A percentile compares a stretch with the other conserved stretches of the same genome.
These are phyloP conservation scores for Spilosoma lubricipeda DNA, from an alignment of 2,888 invertebrate genomes.

Conservation along the genomic window DNA sequence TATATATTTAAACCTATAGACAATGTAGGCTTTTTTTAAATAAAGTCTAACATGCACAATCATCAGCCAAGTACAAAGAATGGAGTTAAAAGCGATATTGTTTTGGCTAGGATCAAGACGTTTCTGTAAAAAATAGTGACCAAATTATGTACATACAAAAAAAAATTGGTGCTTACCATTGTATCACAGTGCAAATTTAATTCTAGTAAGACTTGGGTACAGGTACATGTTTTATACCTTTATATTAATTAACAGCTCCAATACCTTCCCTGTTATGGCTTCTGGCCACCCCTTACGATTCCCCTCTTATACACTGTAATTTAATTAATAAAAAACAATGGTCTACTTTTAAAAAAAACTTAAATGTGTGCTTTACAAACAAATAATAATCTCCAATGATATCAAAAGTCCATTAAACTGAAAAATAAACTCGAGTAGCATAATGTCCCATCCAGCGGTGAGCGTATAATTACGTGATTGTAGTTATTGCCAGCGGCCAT, in stretches of 20 bases:
- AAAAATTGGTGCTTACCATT: background rate
- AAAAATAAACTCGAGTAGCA: constrained; percentile 59
- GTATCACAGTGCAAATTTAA: background rate
- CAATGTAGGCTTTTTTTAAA: background rate
- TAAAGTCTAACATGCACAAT: too few species aligned
- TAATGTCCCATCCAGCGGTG: constrained; percentile 51
- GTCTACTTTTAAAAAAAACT: background rate
- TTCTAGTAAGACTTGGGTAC: background rate
- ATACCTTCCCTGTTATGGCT: background rate
- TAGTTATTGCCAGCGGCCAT: constrained; percentile 51
- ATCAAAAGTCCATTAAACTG: constrained; percentile 60
- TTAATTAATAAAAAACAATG: background rate
- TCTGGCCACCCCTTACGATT: background rate
- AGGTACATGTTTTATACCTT: background rate
- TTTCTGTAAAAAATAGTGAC: background rate
- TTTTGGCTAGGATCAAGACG: background rate
- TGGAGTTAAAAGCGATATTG: background rate
- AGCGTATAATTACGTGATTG: constrained; percentile 73
- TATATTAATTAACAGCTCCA: background rate
- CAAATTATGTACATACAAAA: background rate
- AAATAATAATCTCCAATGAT: constrained; percentile 26
- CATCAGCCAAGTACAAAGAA: too few species aligned
- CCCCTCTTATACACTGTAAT: background rate
- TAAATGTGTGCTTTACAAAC: too few species aligned
- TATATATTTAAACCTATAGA: background rate